phyloP scores from a whole-genome alignment of 37 sponge, comb jelly and placozoan species.

The Tethya wilhelma region DNA sequence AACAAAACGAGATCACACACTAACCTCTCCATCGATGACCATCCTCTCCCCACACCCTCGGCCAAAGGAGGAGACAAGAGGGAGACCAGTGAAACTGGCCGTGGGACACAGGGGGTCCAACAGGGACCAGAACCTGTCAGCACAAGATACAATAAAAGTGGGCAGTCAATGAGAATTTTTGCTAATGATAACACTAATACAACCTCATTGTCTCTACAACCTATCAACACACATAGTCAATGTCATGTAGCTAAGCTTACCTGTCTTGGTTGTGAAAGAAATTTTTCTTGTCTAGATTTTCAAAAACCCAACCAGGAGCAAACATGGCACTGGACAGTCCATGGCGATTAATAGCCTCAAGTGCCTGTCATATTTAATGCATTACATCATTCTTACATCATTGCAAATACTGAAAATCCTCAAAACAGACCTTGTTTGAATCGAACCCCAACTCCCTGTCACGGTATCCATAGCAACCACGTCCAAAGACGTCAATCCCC shows the following conservation, averaged over 20 bases:
- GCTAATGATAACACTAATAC: too few species aligned
- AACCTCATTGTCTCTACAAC: too few species aligned
- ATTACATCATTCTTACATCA: not conserved
- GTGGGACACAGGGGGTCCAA: constrained; percentile 37
- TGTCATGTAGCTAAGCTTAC: constrained; percentile 26
- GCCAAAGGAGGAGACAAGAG: constrained; percentile 75
- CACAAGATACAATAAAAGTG: not conserved
- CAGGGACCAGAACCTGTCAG: constrained; percentile 72
- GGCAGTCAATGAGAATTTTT: not conserved
- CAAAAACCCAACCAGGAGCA: constrained; percentile 99
- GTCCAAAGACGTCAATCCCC: constrained; percentile 96
- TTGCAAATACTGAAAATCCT: not conserved
- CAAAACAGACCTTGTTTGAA: not conserved
- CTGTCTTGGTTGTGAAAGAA: constrained; percentile 87
- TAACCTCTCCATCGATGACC: constrained; percentile 71
- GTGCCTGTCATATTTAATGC: constrained; percentile 55
- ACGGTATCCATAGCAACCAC: constrained; percentile 92
- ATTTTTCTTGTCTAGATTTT: constrained; percentile 68
- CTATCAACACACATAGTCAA: too few species aligned
- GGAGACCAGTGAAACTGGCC: constrained; percentile 22
- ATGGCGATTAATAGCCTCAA: constrained; percentile 64
- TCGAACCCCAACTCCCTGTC: constrained; percentile 11
- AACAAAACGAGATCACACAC: not conserved
- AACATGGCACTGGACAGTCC: constrained; percentile 92
- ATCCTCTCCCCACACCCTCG: constrained; percentile 67